These are phyloP conservation scores for Luperina nickerlii DNA, from an alignment of 2,888 invertebrate species.

Conservation along the genomic window DNA sequence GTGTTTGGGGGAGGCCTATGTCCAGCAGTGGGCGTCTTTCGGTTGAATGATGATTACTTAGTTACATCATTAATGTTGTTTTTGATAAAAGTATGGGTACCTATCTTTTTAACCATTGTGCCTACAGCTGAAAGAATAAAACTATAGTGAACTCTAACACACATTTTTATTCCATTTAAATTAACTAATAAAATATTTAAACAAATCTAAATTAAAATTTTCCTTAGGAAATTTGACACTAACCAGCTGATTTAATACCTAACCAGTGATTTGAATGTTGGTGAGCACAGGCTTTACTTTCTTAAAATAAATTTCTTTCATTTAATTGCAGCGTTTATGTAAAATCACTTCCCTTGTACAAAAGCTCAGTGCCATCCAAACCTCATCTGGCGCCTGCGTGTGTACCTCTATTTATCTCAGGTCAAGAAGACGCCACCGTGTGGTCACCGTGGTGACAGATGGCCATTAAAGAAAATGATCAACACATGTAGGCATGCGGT, in stretches of 20 bases:
- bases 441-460: conserved; percentile 39
- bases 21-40: too few relatives aligned
- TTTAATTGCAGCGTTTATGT: conserved; percentile 4
- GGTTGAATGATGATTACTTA: too few relatives aligned
- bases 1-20: too few relatives aligned
- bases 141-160: neutral
- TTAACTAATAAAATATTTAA: too few relatives aligned
- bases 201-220: too few relatives aligned
- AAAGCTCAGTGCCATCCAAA: neutral
- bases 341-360: neutral
- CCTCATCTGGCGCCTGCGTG: neutral
- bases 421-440: conserved; percentile 32
- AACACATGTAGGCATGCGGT: conserved; percentile 43
- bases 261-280: neutral
- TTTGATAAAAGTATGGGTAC: neutral
- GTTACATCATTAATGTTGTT: too few relatives aligned
- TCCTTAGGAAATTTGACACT: neutral
- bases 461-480: conserved; percentile 45
- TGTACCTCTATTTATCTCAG: conserved; percentile 30
- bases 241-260: neutral
- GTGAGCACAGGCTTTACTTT: neutral
- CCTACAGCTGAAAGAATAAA: neutral
- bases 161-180: neutral
- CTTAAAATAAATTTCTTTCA: neutral
- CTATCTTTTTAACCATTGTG: neutral